phyloP scores from a whole-genome alignment of 2,888 invertebrate species.

The Onthophagus sagittarius region DNA sequence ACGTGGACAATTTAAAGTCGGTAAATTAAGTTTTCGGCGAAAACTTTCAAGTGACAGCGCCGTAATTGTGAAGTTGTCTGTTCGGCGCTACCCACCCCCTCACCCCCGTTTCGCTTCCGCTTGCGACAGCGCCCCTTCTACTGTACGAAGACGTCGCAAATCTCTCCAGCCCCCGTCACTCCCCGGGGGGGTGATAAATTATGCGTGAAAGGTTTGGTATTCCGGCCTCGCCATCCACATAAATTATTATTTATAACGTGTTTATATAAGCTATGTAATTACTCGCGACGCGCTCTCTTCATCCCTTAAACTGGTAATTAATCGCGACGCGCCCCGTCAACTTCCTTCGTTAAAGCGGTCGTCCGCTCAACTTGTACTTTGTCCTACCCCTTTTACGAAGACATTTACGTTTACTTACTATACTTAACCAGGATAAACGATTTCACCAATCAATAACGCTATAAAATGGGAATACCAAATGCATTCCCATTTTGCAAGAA shows the following conservation, averaged over 20 bases:
- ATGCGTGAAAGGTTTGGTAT: conserved; percentile 31
- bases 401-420: not conserved
- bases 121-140: not conserved
- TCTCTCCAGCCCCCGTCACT: not conserved
- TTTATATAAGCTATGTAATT: conserved; percentile 34
- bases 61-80: conserved; percentile 41
- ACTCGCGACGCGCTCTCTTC: conserved; percentile 19
- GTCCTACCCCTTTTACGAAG: not conserved
- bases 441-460: not conserved
- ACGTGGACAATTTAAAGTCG: conserved; percentile 41
- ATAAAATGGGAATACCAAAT: not conserved
- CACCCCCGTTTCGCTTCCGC: conserved; percentile 5
- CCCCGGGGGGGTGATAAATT: conserved; percentile 23
- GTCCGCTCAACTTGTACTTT: conserved; percentile 31
- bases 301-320: not conserved
- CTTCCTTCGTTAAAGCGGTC: conserved; percentile 26
- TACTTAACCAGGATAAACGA: not conserved
- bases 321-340: conserved; percentile 24
- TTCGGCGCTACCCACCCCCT: conserved; percentile 19
- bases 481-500: not conserved
- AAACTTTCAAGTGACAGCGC: conserved; percentile 40
- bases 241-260: conserved; percentile 35
- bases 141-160: conserved; percentile 1
- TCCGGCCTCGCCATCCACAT: conserved; percentile 29
- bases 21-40: conserved; percentile 40